Evolutionary conservation across 2,888 invertebrate species (phyloP), one percentile per base, ranked within the genome.

Genomic region (Eristalinus sepulchralis): DNA sequence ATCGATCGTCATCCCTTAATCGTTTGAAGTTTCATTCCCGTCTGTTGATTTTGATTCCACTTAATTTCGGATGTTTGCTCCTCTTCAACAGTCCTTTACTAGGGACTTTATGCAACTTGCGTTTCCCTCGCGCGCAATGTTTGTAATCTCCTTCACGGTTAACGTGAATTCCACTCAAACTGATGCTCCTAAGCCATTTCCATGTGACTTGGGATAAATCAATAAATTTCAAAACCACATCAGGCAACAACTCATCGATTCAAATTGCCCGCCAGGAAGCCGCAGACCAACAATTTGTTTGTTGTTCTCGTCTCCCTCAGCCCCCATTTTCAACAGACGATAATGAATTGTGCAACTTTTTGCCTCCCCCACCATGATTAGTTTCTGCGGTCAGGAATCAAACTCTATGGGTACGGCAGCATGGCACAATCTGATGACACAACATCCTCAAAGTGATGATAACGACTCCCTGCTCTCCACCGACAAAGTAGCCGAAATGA

Each of bases 301-400:
- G 36, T 66, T 62, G 8, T 33, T 17, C 17, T 11, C n/a, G 36
- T 33, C 59, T 31, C 33, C 39, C 31, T 22, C 66, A 59, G 66
- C 71, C 27, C 55, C 64, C 64, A 62, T 72, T 57, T 71, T 57
- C 17, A 57, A 70, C n/a, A n/a, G n/a, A n/a, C n/a, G n/a, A n/a
- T n/a, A 68, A 70, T 59, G 10, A 64, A 80, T n/a, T n/a, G n/a
- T n/a, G n/a, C n/a, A 66, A 55, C 67, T 13, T 27, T 27, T 27
- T 27, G 5, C 53, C 24, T 6, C n/a, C 22, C 24, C 20, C 36
- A 59, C 9, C 31, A 59, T 81, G 81, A 85, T 85, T 85, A 77
- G 72, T 81, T 85, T 85, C 62, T 85, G 72, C 27, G 81, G 76
- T 79, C 34, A 17, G 47, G 47, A 17, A 47, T 47, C 39, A 47